phyloP scores from a whole-genome alignment of 2,113 vertebrate genomes.

The Pituophis catenifer region DNA sequence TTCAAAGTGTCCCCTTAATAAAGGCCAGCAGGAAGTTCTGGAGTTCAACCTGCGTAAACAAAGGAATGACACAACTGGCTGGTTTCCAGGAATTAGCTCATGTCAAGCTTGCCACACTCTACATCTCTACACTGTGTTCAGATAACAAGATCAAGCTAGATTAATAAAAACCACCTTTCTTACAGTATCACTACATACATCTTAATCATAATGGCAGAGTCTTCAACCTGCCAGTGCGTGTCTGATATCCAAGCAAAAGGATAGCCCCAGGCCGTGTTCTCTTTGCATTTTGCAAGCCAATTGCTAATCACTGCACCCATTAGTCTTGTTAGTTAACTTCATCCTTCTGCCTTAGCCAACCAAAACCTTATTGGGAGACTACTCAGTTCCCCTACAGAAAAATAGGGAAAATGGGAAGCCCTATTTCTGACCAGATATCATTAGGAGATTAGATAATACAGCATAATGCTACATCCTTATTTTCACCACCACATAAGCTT shows the following conservation, averaged over 20 bases:
- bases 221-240: conserved; percentile 18
- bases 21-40: conserved; percentile 39
- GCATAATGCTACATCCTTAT: neutral
- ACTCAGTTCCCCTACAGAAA: neutral
- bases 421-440: neutral
- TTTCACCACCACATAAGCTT: neutral
- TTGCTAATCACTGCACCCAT: conserved; percentile 21
- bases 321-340: conserved; percentile 18
- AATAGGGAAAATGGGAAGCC: neutral
- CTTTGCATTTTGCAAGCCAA: conserved; percentile 3
- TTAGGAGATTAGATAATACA: neutral
- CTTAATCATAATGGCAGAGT: conserved; percentile 22
- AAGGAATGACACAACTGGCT: conserved; percentile 45
- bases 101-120: conserved; percentile 31
- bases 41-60: conserved; percentile 25
- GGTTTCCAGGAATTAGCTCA: conserved; percentile 53
- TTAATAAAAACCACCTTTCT: conserved; percentile 48
- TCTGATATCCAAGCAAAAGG: neutral
- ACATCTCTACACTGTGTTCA: conserved; percentile 27
- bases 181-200: conserved; percentile 1
- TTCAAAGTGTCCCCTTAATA: conserved; percentile 42
- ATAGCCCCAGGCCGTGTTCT: conserved; percentile 11
- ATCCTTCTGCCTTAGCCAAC: neutral
- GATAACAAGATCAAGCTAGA: conserved; percentile 39
- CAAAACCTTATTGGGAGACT: conserved; percentile 16